Percentiles rank a stretch among this genome's conserved stretches.
Evolutionary conservation across 2,888 invertebrate species (phyloP).

Genomic region (Drosophila algonquin): DNA sequence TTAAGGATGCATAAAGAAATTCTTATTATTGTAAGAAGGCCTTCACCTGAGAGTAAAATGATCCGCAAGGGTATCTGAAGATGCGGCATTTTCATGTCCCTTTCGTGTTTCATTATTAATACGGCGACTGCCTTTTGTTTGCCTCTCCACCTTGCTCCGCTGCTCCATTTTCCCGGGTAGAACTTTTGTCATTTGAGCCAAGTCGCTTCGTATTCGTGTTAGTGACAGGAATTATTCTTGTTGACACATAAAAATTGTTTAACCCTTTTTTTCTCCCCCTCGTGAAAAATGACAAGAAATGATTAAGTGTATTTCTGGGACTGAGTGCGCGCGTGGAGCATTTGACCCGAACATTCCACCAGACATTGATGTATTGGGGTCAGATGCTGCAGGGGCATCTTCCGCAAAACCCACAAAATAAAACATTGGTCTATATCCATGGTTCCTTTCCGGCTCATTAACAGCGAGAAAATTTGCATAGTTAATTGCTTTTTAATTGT

Average conservation of each 20-base stretch:
- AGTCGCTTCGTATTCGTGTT: constrained; percentile 54
- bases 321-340: constrained; percentile 15
- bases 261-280: constrained; percentile 56
- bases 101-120: constrained; percentile 64
- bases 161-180: constrained; percentile 22
- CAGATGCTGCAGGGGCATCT: constrained; percentile 29
- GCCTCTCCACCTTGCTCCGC: constrained; percentile 14
- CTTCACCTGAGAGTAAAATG: too few species aligned
- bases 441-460: constrained; percentile 43
- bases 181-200: constrained; percentile 53
- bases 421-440: constrained; percentile 1
- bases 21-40: too few species aligned
- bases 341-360: constrained; percentile 46
- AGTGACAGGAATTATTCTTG: constrained; percentile 75
- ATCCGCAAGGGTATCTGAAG: too few species aligned
- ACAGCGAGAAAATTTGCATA: constrained; percentile 35
- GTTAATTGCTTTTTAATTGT: constrained; percentile 72
- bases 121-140: constrained; percentile 59
- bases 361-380: constrained; percentile 72
- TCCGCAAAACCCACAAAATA: constrained; percentile 1
- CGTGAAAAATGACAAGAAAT: constrained; percentile 72
- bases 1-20: too few species aligned
- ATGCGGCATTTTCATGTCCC: neutral
- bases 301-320: constrained; percentile 51
- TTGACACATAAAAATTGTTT: constrained; percentile 75